Conservation (phyloP, 2,888 invertebrate genomes). For the Campoplex capitator region DNA sequence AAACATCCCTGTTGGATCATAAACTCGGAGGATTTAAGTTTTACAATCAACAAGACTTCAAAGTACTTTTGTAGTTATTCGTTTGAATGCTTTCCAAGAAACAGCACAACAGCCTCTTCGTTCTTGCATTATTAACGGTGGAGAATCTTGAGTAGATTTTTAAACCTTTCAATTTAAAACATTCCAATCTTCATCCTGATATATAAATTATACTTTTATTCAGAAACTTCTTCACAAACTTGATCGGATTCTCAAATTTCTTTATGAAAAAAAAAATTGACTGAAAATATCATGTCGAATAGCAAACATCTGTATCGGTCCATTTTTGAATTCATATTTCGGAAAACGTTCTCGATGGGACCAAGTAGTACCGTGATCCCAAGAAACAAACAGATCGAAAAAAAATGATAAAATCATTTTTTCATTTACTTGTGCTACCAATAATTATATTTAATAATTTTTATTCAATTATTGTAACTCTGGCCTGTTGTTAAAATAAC, state of each 20-base stretch:
- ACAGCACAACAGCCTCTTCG: neutral
- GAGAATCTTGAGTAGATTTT: neutral
- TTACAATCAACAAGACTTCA: conserved; percentile 5
- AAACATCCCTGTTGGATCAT: neutral
- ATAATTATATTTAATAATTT: neutral
- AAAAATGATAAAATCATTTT: neutral
- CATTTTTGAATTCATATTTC: neutral
- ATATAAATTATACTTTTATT: neutral
- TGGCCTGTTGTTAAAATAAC: neutral
- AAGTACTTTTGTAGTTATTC: neutral
- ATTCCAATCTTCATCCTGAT: neutral
- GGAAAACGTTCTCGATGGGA: neutral
- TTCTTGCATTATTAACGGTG: neutral
- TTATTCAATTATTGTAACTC: neutral
- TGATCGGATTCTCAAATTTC: neutral
- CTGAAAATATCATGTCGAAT: neutral
- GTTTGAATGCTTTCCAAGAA: neutral
- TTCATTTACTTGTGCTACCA: neutral
- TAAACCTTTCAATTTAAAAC: neutral
- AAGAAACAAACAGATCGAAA: neutral
- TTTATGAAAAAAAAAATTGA: neutral
- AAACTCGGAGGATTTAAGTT: neutral
- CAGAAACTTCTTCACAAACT: neutral
- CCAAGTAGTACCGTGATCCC: neutral
- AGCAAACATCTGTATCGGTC: neutral